A percentile compares a stretch with the other conserved stretches of the same genome.
Evolutionary conservation across 2,888 invertebrate species (phyloP).

Genomic region (Chromoteleia sp.): DNA sequence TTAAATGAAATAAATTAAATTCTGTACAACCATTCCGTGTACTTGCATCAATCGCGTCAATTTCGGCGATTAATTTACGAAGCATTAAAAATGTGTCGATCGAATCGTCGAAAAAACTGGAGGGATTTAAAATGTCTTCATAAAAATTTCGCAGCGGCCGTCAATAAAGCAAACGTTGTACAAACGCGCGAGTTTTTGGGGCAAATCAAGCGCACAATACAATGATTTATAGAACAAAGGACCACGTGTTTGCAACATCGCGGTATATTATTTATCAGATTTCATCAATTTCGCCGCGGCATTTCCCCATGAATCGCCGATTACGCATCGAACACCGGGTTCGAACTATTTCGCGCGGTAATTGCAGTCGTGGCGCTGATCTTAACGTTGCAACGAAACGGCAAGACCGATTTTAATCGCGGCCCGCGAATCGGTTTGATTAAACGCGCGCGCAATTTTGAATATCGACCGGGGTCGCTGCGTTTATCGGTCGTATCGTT

Average conservation of each 20-base stretch:
- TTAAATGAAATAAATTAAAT: no score
- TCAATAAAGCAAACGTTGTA: conserved; percentile 27
- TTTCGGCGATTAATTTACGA: no score
- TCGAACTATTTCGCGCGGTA: conserved; percentile 18
- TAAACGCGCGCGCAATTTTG: conserved; percentile 31
- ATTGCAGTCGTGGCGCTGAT: conserved; percentile 24
- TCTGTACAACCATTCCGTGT: no score
- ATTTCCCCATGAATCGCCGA: conserved; percentile 31
- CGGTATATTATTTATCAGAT: conserved; percentile 42
- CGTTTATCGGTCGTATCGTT: neutral
- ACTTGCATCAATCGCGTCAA: neutral
- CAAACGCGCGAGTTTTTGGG: conserved; percentile 16
- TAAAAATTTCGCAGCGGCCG: conserved; percentile 1
- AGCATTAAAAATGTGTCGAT: no score
- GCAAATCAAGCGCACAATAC: conserved; percentile 25
- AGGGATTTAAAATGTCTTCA: neutral
- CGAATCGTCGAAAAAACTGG: no score
- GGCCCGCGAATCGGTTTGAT: conserved; percentile 12
- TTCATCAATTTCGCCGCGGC: conserved; percentile 31
- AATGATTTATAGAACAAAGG: conserved; percentile 29
- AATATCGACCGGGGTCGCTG: conserved; percentile 10
- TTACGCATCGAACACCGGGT: conserved; percentile 2
- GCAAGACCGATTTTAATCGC: conserved; percentile 35
- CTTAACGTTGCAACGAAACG: conserved; percentile 26
- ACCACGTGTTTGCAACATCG: conserved; percentile 28